Conservation (phyloP, 2,113 vertebrate genomes). For the human (Homo sapiens) region GRCh38 chr1:86139501-86140000, state of each 20-base stretch:
- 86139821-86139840: not conserved
- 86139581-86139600: not conserved
- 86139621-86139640: not conserved
- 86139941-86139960: not conserved
- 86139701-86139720: not conserved
- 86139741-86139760: not conserved
- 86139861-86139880: not conserved
- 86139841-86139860: not conserved
- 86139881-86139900: not conserved
- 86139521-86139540: not conserved
- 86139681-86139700: constrained; percentile 7
- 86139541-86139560: not conserved
- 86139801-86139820: not conserved
- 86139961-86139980: not conserved
- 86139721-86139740: not conserved
- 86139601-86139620: not conserved
- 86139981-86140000: constrained; percentile 9
- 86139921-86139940: not conserved
- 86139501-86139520: constrained; percentile 7
- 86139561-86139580: not conserved
- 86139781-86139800: not conserved
- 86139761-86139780: not conserved
- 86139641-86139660: constrained; percentile 23
- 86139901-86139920: not conserved
- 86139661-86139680: not conserved